A percentile compares a stretch with the other conserved stretches of the same genome.
phyloP scores from a whole-genome alignment of 2,113 vertebrate species.

The Addax nasomaculatus region DNA sequence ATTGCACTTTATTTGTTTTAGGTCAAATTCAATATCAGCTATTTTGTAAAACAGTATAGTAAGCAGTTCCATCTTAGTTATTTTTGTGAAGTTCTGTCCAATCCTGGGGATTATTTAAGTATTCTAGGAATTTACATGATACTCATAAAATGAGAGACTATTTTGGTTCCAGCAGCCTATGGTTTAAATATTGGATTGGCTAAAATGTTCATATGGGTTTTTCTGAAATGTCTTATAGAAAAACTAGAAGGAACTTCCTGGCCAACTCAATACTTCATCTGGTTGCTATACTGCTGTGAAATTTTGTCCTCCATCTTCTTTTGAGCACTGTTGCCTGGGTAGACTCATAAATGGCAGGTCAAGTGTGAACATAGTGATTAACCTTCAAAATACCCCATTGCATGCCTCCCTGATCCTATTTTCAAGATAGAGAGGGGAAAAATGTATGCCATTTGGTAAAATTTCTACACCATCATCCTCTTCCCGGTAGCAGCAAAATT shows the following conservation, averaged over 20 bases:
- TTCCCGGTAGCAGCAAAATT: not conserved
- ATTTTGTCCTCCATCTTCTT: not conserved
- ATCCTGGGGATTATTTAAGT: not conserved
- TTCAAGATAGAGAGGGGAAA: fast-evolving
- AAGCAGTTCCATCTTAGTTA: not conserved
- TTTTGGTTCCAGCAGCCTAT: not conserved
- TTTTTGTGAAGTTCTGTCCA: not conserved
- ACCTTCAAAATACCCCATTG: not conserved
- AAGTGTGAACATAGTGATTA: not conserved
- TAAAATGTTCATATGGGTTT: not conserved
- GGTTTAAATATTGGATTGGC: not conserved
- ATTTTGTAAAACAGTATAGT: not conserved
- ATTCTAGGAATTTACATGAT: not conserved
- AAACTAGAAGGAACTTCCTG: not conserved
- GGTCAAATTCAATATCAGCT: not conserved
- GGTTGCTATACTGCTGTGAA: not conserved
- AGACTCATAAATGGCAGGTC: not conserved
- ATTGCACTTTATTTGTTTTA: not conserved
- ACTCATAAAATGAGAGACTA: not conserved
- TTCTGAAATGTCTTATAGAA: not conserved
- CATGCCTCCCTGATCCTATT: not conserved
- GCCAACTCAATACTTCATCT: not conserved
- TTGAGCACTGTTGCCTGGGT: not conserved
- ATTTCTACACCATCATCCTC: not conserved
- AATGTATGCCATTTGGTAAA: not conserved